A percentile compares a stretch with the other conserved stretches of the same genome.
Evolutionary conservation across 2,797 vertebrate species (phyloP).

Genomic region (Oophaga sylvatica): DNA sequence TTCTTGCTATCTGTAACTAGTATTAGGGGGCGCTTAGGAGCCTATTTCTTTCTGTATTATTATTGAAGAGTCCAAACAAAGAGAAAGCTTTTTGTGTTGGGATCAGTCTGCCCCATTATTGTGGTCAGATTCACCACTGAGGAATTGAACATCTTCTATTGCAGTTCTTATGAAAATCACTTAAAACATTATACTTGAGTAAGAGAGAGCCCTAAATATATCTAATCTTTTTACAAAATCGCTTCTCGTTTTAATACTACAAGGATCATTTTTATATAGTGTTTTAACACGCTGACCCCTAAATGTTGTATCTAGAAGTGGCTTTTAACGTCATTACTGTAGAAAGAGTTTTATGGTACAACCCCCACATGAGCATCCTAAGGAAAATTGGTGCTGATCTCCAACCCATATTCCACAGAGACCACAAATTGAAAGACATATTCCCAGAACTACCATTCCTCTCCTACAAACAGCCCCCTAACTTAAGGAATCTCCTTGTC

Average conservation of each 20-base stretch:
- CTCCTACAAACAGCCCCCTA: no score
- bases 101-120: not conserved
- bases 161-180: not conserved
- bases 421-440: no score
- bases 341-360: not conserved
- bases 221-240: not conserved
- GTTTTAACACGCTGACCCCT: not conserved
- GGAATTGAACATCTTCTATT: not conserved
- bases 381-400: no score
- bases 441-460: no score
- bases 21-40: not conserved
- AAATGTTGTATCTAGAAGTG: not conserved
- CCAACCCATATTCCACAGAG: no score
- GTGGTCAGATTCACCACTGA: not conserved
- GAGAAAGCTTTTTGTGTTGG: not conserved
- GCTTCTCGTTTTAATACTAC: not conserved
- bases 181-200: not conserved
- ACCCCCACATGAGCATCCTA: no score
- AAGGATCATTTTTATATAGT: slow-evolving; percentile 1
- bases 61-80: not conserved
- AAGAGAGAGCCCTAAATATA: not conserved
- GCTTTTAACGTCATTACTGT: not conserved
- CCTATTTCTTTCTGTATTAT: not conserved
- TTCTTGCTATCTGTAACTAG: no score
- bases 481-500: no score